phyloP scores from a whole-genome alignment of 23 tunicate genomes.

The Trididemnum miniatum region DNA sequence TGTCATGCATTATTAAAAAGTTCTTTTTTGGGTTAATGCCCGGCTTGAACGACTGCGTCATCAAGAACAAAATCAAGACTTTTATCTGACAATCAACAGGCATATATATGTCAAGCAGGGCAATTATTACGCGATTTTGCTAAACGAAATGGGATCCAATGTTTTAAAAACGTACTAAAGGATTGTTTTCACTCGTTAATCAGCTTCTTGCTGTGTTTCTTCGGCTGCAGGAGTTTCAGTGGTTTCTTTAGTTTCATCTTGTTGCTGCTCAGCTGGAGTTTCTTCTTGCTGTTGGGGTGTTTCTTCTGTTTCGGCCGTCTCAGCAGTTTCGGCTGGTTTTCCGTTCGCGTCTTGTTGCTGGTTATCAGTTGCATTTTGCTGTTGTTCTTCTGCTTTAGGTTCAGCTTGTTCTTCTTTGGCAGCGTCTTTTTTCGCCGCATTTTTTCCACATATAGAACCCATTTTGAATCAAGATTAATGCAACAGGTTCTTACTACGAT shows the following conservation, averaged over 20 bases:
- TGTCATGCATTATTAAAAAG: conserved; percentile 18
- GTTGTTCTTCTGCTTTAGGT: conserved; percentile 12
- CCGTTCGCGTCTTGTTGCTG: conserved; percentile 57
- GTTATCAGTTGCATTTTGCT: conserved; percentile 28
- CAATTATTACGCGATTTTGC: not conserved
- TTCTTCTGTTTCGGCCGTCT: conserved; percentile 1
- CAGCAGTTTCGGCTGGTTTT: conserved; percentile 33
- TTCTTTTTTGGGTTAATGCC: not conserved
- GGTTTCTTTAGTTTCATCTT: conserved; percentile 30
- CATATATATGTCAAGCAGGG: too few species aligned
- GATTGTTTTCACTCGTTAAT: not conserved
- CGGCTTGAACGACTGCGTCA: not conserved
- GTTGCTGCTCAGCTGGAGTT: not conserved
- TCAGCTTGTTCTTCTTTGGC: conserved; percentile 32
- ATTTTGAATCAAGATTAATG: conserved; percentile 21
- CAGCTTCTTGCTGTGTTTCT: not conserved
- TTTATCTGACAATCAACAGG: not conserved
- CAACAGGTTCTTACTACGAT: too few species aligned
- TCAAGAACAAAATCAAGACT: not conserved
- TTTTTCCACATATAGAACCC: conserved; percentile 70
- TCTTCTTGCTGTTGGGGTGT: not conserved
- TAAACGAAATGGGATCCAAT: not conserved
- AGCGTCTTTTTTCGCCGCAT: conserved; percentile 46
- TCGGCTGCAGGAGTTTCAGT: conserved; percentile 27
- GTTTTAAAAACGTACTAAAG: not conserved